Conservation (phyloP, 2,888 invertebrate genomes). For the Acanthopleura granulata region DNA sequence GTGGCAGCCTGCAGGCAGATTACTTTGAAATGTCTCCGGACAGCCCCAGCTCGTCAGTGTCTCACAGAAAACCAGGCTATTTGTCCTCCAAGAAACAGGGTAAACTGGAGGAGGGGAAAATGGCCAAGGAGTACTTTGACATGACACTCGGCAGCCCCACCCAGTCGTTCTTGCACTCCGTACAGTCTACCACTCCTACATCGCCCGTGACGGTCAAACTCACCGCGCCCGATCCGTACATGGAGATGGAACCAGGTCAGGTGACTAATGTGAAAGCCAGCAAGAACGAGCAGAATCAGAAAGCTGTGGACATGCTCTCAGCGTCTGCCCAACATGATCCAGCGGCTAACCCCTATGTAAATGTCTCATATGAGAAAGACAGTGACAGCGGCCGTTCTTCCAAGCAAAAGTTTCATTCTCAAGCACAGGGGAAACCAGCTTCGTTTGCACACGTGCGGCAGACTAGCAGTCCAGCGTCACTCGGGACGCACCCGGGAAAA, state of each 20-base stretch:
- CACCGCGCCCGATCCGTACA: not conserved
- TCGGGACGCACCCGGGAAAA: not conserved
- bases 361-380: not conserved
- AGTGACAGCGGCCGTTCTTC: not conserved
- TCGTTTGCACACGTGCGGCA: not conserved
- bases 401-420: not conserved
- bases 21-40: slow-evolving; percentile 15
- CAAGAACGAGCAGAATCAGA: not conserved
- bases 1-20: not conserved
- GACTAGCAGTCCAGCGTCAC: not conserved
- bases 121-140: slow-evolving; percentile 8
- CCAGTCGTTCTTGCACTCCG: not conserved
- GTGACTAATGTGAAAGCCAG: not conserved
- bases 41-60: no score
- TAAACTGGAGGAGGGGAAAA: not conserved
- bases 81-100: not conserved
- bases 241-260: slow-evolving; percentile 1
- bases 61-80: not conserved
- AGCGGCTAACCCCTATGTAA: not conserved
- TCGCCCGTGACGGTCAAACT: slow-evolving; percentile 2
- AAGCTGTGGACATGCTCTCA: not conserved
- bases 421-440: not conserved
- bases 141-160: slow-evolving; percentile 10
- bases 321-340: not conserved
- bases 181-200: not conserved